Evolutionary conservation across 2,888 invertebrate genomes (phyloP).

Genomic region (Acronicta alni): DNA sequence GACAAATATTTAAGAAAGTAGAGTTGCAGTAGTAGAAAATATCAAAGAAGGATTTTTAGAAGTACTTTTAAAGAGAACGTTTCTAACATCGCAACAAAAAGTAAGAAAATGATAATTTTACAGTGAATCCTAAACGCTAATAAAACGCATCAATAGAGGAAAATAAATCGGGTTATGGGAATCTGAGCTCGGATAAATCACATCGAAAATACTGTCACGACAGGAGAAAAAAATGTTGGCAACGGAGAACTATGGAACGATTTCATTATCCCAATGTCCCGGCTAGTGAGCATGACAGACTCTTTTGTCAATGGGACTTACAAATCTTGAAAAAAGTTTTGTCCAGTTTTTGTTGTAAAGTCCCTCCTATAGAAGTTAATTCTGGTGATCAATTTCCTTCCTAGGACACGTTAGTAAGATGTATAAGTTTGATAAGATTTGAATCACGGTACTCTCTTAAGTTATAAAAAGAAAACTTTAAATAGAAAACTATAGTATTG

Average conservation of each 20-base stretch:
- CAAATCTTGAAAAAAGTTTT: constrained; percentile 53
- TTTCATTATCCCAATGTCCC: constrained; percentile 78
- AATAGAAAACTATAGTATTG: no score
- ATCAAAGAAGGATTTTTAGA: neutral
- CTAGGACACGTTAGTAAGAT: constrained; percentile 11
- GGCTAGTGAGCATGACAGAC: constrained; percentile 76
- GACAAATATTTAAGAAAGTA: no score
- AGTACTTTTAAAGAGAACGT: constrained; percentile 34
- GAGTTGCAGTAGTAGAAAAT: no score
- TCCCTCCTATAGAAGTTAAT: constrained; percentile 37
- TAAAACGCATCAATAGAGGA: constrained; percentile 69
- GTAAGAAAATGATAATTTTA: constrained; percentile 34
- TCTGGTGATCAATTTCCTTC: constrained; percentile 31
- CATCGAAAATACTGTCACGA: constrained; percentile 87
- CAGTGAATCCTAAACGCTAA: constrained; percentile 58
- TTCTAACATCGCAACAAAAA: constrained; percentile 24
- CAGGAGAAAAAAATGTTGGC: constrained; percentile 75
- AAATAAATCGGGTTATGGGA: constrained; percentile 85
- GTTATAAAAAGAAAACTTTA: no score
- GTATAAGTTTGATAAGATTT: neutral
- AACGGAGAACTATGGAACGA: constrained; percentile 77
- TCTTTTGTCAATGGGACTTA: constrained; percentile 62
- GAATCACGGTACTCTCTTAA: no score
- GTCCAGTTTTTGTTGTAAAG: constrained; percentile 43
- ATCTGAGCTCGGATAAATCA: constrained; percentile 82